phyloP scores from a whole-genome alignment of 1,140 invertebrate genomes.

The Eciton burchellii region DNA sequence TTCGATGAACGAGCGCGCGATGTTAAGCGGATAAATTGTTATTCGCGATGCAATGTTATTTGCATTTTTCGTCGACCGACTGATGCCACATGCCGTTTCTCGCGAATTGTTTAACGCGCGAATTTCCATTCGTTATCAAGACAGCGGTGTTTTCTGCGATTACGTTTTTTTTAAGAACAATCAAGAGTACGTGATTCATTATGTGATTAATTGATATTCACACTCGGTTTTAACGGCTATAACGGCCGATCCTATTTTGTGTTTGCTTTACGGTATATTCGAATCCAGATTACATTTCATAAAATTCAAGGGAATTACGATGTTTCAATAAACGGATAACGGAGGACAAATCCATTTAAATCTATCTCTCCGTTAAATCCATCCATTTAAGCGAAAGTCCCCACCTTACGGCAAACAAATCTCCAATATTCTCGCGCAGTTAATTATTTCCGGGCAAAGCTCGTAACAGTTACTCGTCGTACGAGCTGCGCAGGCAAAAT shows the following conservation, averaged over 20 bases:
- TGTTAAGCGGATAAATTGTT: constrained; percentile 42
- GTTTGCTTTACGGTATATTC: background rate
- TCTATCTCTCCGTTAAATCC: too few species aligned
- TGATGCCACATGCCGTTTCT: background rate
- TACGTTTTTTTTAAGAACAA: constrained; percentile 13
- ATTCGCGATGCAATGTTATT: background rate
- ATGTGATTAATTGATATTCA: background rate
- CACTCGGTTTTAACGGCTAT: background rate
- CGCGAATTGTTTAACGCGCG: background rate
- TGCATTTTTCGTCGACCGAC: background rate
- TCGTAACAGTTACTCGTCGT: background rate
- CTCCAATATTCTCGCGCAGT: background rate
- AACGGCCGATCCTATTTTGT: background rate
- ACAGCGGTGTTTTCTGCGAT: background rate
- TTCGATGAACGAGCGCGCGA: background rate
- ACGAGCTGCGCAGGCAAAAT: too few species aligned
- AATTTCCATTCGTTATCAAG: background rate
- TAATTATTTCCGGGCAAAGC: background rate
- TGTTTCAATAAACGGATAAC: background rate
- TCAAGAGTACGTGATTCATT: background rate
- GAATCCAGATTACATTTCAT: background rate
- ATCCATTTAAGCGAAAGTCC: too few species aligned
- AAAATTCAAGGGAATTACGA: too few species aligned
- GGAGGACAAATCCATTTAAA: background rate
- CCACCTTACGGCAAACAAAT: too few species aligned